Conservation (phyloP, 2,113 vertebrate species). For the Eleginops maclovinus region DNA sequence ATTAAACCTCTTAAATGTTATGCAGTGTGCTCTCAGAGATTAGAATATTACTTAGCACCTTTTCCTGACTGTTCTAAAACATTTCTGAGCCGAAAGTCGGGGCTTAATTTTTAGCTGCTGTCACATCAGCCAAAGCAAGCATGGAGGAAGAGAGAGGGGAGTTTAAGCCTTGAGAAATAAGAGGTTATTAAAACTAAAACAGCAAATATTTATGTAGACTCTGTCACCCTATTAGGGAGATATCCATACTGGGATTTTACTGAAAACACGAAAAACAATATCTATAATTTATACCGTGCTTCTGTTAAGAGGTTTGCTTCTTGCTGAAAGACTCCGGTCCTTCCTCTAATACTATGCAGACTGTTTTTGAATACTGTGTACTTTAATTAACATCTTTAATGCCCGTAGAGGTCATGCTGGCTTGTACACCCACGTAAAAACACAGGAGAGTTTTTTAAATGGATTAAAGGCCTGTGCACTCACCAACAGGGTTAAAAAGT, state of each 20-base stretch:
- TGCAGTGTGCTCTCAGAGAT: constrained; percentile 67
- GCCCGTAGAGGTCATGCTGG: neutral
- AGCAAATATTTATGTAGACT: neutral
- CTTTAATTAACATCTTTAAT: neutral
- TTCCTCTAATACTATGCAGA: neutral
- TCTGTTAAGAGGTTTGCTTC: neutral
- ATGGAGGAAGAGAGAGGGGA: constrained; percentile 13
- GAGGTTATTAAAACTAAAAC: constrained; percentile 30
- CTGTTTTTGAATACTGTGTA: neutral
- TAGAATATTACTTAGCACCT: constrained; percentile 68
- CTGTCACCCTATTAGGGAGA: neutral
- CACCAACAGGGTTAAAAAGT: neutral
- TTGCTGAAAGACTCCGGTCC: neutral
- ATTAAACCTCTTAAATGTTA: constrained; percentile 77
- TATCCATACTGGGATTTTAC: neutral
- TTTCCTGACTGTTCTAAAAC: constrained; percentile 53
- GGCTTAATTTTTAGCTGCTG: constrained; percentile 60
- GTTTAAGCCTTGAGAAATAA: constrained; percentile 19
- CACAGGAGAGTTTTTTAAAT: neutral
- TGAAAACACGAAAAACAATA: neutral
- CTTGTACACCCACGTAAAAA: neutral
- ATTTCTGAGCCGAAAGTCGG: constrained; percentile 47
- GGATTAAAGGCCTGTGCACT: neutral
- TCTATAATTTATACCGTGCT: neutral
- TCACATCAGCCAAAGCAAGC: constrained; percentile 45